These are phyloP conservation scores for Hemicordylus capensis DNA, from an alignment of 2,113 vertebrate genomes.

Conservation along the genomic window DNA sequence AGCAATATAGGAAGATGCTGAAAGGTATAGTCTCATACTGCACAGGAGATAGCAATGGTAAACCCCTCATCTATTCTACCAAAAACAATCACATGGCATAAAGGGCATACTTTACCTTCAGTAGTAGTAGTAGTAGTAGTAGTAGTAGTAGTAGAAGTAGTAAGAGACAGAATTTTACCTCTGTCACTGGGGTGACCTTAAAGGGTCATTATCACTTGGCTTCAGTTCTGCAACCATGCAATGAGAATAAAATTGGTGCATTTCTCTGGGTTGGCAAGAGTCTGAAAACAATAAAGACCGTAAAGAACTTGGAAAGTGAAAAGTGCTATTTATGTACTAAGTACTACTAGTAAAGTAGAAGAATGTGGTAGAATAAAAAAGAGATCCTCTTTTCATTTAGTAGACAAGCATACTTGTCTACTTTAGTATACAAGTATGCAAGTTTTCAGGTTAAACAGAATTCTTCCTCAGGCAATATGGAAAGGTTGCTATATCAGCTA, in stretches of 20 bases:
- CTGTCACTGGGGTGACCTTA: not conserved
- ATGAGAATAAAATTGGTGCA: not conserved
- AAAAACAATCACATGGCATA: no score
- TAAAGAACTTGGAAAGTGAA: not conserved
- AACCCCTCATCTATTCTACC: no score
- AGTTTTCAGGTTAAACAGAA: not conserved
- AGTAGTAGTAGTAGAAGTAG: no score
- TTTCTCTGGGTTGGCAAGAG: not conserved
- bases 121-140: no score
- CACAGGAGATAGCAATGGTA: no score
- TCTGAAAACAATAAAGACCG: not conserved
- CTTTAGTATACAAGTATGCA: not conserved
- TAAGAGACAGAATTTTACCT: no score
- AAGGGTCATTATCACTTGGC: not conserved
- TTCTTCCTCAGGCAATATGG: not conserved
- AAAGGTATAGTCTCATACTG: no score
- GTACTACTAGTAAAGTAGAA: no score
- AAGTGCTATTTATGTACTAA: not conserved
- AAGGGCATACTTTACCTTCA: no score
- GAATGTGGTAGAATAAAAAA: not conserved
- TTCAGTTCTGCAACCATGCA: not conserved
- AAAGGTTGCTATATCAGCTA: no score
- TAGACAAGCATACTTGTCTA: not conserved
- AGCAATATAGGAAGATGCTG: no score
- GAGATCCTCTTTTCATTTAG: not conserved